These are phyloP conservation scores for Plodia interpunctella DNA, from an alignment of 1,140 invertebrate species.

Conservation along the genomic window DNA sequence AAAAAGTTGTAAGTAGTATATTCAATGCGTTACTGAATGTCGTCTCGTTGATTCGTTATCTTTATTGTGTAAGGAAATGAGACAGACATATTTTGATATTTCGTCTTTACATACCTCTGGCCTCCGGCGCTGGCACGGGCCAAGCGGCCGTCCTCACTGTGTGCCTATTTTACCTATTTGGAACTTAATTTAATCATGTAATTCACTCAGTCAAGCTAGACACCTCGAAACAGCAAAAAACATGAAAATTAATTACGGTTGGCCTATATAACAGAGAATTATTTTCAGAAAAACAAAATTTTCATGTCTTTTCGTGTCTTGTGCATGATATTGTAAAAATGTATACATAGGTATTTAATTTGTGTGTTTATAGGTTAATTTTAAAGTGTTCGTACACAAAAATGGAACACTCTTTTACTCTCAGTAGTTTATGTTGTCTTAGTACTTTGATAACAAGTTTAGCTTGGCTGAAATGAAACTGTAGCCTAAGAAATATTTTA, in stretches of 20 bases:
- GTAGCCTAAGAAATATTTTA: conserved; percentile 7
- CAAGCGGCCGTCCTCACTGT: conserved; percentile 46
- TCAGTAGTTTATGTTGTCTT: background rate
- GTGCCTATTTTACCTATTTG: conserved; percentile 38
- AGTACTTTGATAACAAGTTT: conserved; percentile 7
- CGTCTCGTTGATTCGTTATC: background rate
- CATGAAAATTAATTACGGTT: background rate
- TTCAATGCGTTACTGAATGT: background rate
- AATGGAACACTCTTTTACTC: background rate
- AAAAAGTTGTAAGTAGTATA: too few species aligned
- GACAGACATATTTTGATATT: conserved; percentile 3
- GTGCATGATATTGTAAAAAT: background rate
- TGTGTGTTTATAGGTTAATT: background rate
- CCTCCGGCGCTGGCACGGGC: conserved; percentile 37
- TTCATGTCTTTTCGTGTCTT: background rate
- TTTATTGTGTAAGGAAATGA: background rate
- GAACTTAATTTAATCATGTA: conserved; percentile 25
- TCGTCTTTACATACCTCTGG: conserved; percentile 13
- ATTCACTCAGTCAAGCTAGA: conserved; percentile 27
- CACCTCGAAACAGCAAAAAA: background rate
- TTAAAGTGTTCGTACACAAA: background rate
- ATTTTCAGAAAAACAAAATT: background rate
- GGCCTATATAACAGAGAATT: background rate
- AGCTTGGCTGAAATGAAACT: conserved; percentile 19
- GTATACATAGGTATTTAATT: background rate